Evolutionary conservation across 2,113 vertebrate species (phyloP), one percentile per base, ranked within the genome.

Genomic region (Indicator maculatus): DNA sequence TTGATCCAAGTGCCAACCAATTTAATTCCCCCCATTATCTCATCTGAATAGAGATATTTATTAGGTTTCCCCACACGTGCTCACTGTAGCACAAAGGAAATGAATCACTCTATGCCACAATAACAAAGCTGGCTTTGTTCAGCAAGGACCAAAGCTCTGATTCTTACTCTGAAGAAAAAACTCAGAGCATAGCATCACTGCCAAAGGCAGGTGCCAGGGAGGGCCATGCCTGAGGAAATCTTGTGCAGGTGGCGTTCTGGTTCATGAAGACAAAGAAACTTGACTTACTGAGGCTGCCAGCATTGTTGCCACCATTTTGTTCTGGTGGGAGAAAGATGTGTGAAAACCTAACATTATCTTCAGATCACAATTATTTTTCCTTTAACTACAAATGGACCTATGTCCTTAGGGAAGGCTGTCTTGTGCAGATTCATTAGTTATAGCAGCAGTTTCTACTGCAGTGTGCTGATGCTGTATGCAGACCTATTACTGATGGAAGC

Each of bases 1-100:
- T 86, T 95, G 65, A 90, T 94, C 89, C 88, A 78, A 89, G 50
- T 90, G 81, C 87, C 83, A 86, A 77, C 64, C 61, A 76, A 39
- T 91, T 95, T 91, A 91, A 90, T 95, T 96, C 84, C 92, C 90
- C 56, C 67, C 59, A 81, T 93, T 93, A 88, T 89, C 82, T 87
- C 83, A 89, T 50, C n/a, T 88, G 90, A 96, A 93, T 91, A 26
- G 56, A 12, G 47, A 38, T 86, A 92, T 85, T 93, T 89, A 84
- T 93, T 92, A 76, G 28, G 53, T 94, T 97, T 97, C 89, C 30
- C 74, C 47, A 83, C 80, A 91, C 16, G 6, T 91, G 58, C 47
- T 91, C 8, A 0, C 63, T 72, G 83, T 38, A 70, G 58, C 60
- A 80, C 92, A 92, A 87, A 93, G 81, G 67, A 33, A 92, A 88